Evolutionary conservation across 1,140 invertebrate species (phyloP).

Genomic region (Lepidurus arcticus): DNA sequence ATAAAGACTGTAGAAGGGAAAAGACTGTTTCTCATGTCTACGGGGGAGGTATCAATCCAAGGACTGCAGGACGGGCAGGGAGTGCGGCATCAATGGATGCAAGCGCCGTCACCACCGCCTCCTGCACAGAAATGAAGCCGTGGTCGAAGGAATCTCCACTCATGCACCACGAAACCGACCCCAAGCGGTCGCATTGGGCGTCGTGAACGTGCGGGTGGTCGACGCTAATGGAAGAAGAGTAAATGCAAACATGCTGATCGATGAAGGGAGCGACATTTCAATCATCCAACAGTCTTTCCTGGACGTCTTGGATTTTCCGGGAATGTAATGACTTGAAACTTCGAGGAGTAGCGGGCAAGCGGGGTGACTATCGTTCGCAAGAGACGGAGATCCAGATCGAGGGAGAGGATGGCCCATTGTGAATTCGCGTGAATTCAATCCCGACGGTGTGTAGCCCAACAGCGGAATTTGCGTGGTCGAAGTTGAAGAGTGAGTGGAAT

Average conservation of each 20-base stretch:
- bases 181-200: background rate
- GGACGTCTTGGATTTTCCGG: background rate
- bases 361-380: background rate
- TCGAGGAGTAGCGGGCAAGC: background rate
- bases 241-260: background rate
- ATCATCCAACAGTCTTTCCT: background rate
- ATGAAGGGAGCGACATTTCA: constrained; percentile 23
- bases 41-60: background rate
- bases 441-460: background rate
- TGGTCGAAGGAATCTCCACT: background rate
- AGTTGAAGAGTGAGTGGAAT: background rate
- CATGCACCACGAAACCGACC: background rate
- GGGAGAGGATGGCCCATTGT: background rate
- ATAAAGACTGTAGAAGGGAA: too few relatives aligned
- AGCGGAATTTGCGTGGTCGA: background rate
- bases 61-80: background rate
- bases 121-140: background rate
- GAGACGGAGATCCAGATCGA: background rate
- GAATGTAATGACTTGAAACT: background rate
- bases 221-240: background rate
- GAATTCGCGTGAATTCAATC: background rate
- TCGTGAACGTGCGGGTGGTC: background rate
- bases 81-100: background rate
- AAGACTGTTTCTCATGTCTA: background rate
- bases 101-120: constrained; percentile 18